Conservation (phyloP, 2,888 invertebrate species). For the Podotricha telesiphe region DNA sequence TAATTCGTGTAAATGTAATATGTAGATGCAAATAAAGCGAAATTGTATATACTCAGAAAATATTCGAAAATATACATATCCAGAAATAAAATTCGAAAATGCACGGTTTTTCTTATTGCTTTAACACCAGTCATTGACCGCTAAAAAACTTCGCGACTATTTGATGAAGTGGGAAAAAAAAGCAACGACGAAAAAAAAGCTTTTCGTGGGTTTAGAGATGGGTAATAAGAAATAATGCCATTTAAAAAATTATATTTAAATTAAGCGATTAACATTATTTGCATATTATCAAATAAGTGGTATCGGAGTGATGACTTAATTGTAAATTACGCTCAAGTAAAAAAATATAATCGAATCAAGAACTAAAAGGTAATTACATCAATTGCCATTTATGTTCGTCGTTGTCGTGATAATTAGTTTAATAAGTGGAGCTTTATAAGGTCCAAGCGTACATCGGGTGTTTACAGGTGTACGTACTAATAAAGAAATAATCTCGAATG, state of each 20-base stretch:
- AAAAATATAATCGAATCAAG: slow-evolving; percentile 33
- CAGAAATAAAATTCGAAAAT: neutral
- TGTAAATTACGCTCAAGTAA: slow-evolving; percentile 17
- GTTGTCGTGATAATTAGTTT: slow-evolving; percentile 40
- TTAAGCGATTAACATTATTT: neutral
- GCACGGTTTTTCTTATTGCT: neutral
- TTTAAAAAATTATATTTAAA: neutral
- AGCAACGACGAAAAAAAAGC: neutral
- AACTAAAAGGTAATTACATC: slow-evolving; percentile 32
- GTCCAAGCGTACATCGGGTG: slow-evolving; percentile 50
- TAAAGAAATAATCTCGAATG: slow-evolving; percentile 52
- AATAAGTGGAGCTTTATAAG: slow-evolving; percentile 46
- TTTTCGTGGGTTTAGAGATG: neutral
- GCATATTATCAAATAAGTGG: slow-evolving; percentile 5
- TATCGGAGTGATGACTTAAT: slow-evolving; percentile 12
- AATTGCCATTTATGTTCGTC: slow-evolving; percentile 42
- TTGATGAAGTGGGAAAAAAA: neutral
- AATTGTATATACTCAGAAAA: neutral
- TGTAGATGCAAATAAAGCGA: neutral
- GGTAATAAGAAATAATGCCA: neutral
- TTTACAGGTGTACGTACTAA: slow-evolving; percentile 51
- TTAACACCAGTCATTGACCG: slow-evolving; percentile 33
- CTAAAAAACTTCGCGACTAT: slow-evolving; percentile 19
- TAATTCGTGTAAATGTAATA: too few species aligned
- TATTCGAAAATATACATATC: neutral